Conservation (phyloP, 2,797 vertebrate genomes). For the Serranus cabrilla region DNA sequence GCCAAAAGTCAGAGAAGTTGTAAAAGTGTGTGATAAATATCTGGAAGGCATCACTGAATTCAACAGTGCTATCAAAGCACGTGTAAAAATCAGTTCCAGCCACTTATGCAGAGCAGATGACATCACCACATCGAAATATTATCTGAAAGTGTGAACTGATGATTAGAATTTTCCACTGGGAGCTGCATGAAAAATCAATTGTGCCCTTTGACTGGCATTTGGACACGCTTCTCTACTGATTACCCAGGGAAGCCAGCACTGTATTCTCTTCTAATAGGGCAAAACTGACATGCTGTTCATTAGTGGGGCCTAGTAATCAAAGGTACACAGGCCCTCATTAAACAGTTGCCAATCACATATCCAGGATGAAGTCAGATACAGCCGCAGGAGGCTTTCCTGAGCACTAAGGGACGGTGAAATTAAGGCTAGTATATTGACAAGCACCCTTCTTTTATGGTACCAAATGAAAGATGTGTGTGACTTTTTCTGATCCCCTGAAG, state of each 20-base stretch:
- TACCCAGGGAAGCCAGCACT: slow-evolving; percentile 48
- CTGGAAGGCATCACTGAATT: slow-evolving; percentile 22
- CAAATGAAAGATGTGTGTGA: neutral
- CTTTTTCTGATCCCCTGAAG: neutral
- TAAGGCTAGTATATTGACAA: slow-evolving; percentile 36
- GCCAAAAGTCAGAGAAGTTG: slow-evolving; percentile 2
- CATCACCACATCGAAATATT: slow-evolving; percentile 39
- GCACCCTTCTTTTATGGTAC: slow-evolving; percentile 5
- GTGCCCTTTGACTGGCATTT: slow-evolving; percentile 77
- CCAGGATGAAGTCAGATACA: slow-evolving; percentile 43
- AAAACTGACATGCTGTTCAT: slow-evolving; percentile 74
- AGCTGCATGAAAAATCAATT: slow-evolving; percentile 68
- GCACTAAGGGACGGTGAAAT: slow-evolving; percentile 35
- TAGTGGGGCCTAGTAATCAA: slow-evolving; percentile 68
- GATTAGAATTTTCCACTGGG: slow-evolving; percentile 54
- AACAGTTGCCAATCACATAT: slow-evolving; percentile 71
- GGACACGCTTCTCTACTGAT: slow-evolving; percentile 61
- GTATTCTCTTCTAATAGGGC: slow-evolving; percentile 66
- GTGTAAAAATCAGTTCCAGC: slow-evolving; percentile 18
- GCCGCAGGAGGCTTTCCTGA: slow-evolving; percentile 48
- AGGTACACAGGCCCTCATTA: slow-evolving; percentile 73
- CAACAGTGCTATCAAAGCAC: slow-evolving; percentile 5
- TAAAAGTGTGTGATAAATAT: slow-evolving; percentile 28
- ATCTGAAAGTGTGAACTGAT: slow-evolving; percentile 47
- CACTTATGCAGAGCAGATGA: slow-evolving; percentile 33